phyloP scores from a whole-genome alignment of 2,797 vertebrate genomes.

The Sebastes oblongus region DNA sequence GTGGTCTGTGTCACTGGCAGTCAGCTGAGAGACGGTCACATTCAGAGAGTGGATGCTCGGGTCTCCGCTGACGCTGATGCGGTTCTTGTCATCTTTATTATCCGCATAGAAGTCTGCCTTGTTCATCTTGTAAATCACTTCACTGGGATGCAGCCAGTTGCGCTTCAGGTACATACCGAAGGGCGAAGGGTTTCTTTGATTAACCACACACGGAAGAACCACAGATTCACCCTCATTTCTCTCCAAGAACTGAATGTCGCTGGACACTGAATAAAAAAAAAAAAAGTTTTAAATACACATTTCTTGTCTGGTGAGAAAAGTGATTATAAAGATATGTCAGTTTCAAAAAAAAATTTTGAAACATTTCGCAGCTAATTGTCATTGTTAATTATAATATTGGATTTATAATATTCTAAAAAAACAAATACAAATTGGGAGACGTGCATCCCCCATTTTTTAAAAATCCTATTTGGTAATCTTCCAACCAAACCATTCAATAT shows the following conservation, averaged over 20 bases:
- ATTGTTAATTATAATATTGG: background rate
- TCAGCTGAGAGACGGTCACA: constrained; percentile 70
- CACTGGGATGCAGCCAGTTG: background rate
- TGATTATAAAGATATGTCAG: background rate
- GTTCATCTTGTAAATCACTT: constrained; percentile 55
- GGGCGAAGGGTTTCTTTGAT: background rate
- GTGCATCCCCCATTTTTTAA: background rate
- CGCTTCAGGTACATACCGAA: constrained; percentile 67
- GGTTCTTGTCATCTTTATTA: accelerated
- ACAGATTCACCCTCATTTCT: constrained; percentile 56
- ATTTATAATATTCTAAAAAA: background rate
- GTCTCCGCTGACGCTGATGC: constrained; percentile 48
- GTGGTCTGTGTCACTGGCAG: constrained; percentile 64
- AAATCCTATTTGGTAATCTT: background rate
- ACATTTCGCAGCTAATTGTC: background rate
- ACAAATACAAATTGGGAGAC: background rate
- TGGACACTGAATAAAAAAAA: constrained; percentile 23
- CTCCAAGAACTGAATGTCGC: constrained; percentile 60
- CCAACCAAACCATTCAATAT: background rate
- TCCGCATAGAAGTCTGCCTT: accelerated
- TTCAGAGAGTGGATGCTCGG: constrained; percentile 30
- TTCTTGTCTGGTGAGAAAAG: background rate
- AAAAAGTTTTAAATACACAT: background rate
- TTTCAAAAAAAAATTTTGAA: background rate
- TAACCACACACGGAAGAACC: constrained; percentile 55